A percentile compares a stretch with the other conserved stretches of the same genome.
These are phyloP conservation scores for Sinocyclocheilus maitianheensis DNA, from an alignment of 2,113 vertebrate species.

Conservation along the genomic window DNA sequence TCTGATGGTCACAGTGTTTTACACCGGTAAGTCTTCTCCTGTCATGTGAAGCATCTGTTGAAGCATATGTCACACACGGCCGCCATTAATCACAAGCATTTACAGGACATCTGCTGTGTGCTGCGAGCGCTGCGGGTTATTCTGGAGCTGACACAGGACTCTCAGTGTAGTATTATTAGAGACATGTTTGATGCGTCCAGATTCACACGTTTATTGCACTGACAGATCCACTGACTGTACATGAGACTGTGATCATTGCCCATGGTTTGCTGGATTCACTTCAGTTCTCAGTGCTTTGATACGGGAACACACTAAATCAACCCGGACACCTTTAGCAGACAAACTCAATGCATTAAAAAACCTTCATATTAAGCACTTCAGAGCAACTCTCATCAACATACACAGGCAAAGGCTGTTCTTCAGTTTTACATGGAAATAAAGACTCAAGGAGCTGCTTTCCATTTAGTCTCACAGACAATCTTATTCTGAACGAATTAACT, in stretches of 20 bases:
- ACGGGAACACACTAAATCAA: neutral
- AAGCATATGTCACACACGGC: constrained; percentile 49
- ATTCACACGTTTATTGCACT: neutral
- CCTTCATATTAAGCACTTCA: neutral
- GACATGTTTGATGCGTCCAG: neutral
- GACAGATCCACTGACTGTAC: neutral
- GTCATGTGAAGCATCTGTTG: constrained; percentile 40
- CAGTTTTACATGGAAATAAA: neutral
- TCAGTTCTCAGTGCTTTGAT: neutral
- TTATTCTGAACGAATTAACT: neutral
- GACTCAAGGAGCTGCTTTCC: neutral
- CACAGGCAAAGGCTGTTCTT: neutral
- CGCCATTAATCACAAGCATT: constrained; percentile 51
- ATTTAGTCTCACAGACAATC: neutral
- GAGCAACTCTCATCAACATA: neutral
- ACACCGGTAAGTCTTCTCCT: neutral
- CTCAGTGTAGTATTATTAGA: neutral
- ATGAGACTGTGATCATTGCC: neutral
- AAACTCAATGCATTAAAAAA: neutral
- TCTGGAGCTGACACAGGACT: neutral
- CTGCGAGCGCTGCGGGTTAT: neutral
- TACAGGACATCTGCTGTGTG: constrained; percentile 50
- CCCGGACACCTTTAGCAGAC: neutral
- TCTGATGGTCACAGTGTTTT: constrained; percentile 4
- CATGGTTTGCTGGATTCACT: neutral